Base-by-base conservation (phyloP, 1,140 invertebrate species). In the Glomeris maerens region DNA sequence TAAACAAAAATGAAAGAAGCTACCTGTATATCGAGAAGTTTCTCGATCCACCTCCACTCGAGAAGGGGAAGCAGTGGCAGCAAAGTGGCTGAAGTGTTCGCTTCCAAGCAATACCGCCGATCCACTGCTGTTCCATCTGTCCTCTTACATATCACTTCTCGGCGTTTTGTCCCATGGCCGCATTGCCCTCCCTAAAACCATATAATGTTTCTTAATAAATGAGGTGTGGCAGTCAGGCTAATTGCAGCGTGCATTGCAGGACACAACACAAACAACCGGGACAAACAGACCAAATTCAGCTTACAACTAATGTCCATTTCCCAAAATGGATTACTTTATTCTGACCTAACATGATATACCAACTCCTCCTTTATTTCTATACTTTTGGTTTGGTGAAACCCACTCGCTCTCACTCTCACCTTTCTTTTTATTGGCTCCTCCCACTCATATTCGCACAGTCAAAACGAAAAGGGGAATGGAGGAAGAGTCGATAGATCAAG, bases 1-100 rank as follows among this genome's bases (percentile, higher is more conserved):
- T 27, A 26, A 52, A 20, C 36, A 46, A 31, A 48, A 56, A 22
- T 7, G n/a, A 44, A 44, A 7, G 5, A 7, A 46, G 28, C 31
- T 48, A 50, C 49, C 10, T 50, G 49, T 22, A 50, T 50, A 29
- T 50, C 49, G 10, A 44, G 22, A 3, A 50, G 27, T 3, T 17
- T 21, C 31, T 50, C 40, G 3, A 50, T 27, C 49, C 49, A 50
- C 4, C 49, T 5, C 7, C 17, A 10, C 23, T 50, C 41, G 25
- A 36, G 44, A 4, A 23, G 21, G n/a, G 5, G 10, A 27, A 25
- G 27, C 2, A 23, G n/a, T 5, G 14, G 14, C 20, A 20, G 47
- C 17, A 29, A 4, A 4, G 4, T 26, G 7, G 10, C 17, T 5
- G 27, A 45, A 4, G 49, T 47, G 22, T 50, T 50, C 7, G 40